phyloP scores from a whole-genome alignment of 2,797 vertebrate genomes.

The Sebastiscus tertius region DNA sequence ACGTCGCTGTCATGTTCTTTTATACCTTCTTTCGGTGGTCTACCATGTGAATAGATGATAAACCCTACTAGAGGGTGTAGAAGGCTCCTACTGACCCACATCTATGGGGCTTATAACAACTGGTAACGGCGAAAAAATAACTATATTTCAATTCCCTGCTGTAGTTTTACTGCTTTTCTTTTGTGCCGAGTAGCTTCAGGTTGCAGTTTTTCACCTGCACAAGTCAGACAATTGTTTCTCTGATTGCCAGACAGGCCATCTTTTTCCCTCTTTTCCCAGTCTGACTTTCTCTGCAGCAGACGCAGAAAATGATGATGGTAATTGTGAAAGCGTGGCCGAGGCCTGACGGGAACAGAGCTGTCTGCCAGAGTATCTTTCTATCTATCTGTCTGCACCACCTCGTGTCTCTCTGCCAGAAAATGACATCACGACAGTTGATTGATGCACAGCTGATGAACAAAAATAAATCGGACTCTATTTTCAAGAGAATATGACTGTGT shows the following conservation, averaged over 20 bases:
- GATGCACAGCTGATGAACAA: slow-evolving; percentile 20
- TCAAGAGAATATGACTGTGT: not conserved
- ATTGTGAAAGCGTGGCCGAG: slow-evolving; percentile 10
- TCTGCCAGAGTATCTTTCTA: slow-evolving; percentile 15
- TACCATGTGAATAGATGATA: too few relatives aligned
- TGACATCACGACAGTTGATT: slow-evolving; percentile 21
- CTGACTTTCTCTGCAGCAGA: slow-evolving; percentile 14
- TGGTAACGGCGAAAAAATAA: too few relatives aligned
- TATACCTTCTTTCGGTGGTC: too few relatives aligned
- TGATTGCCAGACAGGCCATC: not conserved
- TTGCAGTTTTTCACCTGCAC: not conserved
- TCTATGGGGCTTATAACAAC: too few relatives aligned
- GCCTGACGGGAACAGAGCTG: slow-evolving; percentile 35
- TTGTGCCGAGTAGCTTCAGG: not conserved
- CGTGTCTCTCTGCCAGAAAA: slow-evolving; percentile 16
- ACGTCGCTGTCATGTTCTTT: too few relatives aligned
- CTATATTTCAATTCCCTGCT: not conserved
- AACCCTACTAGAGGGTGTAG: too few relatives aligned
- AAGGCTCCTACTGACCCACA: too few relatives aligned
- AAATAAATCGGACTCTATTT: slow-evolving; percentile 19
- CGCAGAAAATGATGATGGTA: not conserved
- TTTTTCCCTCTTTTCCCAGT: not conserved
- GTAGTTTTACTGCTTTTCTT: not conserved
- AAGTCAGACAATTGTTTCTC: not conserved
- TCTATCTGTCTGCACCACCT: slow-evolving; percentile 20